phyloP scores from a whole-genome alignment of 2,888 invertebrate genomes.

The Dione juno region DNA sequence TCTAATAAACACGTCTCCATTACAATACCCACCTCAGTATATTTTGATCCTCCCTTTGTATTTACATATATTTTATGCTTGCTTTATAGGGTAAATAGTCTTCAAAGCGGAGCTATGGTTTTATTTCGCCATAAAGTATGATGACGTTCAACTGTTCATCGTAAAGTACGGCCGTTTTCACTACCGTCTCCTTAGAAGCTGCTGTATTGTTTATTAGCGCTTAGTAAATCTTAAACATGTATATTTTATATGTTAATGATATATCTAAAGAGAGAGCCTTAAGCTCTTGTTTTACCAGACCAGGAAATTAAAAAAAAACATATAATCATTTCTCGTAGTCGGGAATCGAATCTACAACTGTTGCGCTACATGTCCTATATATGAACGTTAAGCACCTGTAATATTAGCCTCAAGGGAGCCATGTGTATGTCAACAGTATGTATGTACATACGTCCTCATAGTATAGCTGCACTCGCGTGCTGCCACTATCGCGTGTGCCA shows the following conservation, averaged over 20 bases:
- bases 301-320: not conserved
- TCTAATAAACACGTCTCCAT: not conserved
- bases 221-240: not conserved
- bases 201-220: not conserved
- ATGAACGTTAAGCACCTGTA: constrained; percentile 3
- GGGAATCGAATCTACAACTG: not conserved
- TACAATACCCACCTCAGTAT: not conserved
- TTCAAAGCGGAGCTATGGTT: constrained; percentile 24
- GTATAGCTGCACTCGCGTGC: constrained; percentile 3
- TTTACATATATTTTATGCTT: constrained; percentile 22
- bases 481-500: constrained; percentile 8
- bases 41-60: constrained; percentile 6
- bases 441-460: too few relatives aligned
- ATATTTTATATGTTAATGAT: not conserved
- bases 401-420: constrained; percentile 3
- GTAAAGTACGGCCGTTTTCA: constrained; percentile 3
- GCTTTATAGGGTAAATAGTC: not conserved
- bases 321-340: not conserved
- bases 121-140: constrained; percentile 22
- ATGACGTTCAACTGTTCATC: not conserved
- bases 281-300: not conserved
- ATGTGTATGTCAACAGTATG: constrained; percentile 7
- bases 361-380: too few relatives aligned
- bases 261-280: too few relatives aligned
- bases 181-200: not conserved